phyloP scores from a whole-genome alignment of 2,888 invertebrate genomes.

The Meta bourneti region DNA sequence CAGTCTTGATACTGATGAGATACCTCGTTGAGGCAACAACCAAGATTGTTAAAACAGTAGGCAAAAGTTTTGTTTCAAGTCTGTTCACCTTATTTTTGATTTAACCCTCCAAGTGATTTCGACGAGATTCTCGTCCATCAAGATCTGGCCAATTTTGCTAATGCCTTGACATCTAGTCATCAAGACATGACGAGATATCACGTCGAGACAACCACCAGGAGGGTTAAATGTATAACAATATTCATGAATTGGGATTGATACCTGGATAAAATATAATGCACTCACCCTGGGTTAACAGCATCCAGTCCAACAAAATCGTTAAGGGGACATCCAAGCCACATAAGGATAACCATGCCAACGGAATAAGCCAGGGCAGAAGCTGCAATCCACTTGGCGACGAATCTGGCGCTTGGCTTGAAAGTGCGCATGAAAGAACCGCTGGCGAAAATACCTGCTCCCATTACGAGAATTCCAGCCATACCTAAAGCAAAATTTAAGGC shows the following conservation, averaged over 20 bases:
- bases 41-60: too few relatives aligned
- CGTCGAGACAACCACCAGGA: too few relatives aligned
- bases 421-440: slow-evolving; percentile 92
- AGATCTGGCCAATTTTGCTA: too few relatives aligned
- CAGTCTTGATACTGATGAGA: too few relatives aligned
- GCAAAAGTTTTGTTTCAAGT: too few relatives aligned
- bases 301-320: slow-evolving; percentile 88
- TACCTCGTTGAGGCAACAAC: too few relatives aligned
- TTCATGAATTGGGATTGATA: not conserved
- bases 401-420: slow-evolving; percentile 90
- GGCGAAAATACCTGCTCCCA: slow-evolving; percentile 94
- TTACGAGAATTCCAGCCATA: slow-evolving; percentile 93
- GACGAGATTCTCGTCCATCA: too few relatives aligned
- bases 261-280: not conserved
- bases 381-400: slow-evolving; percentile 95
- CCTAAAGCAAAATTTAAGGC: slow-evolving; percentile 83
- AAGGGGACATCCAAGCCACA: slow-evolving; percentile 95
- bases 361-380: slow-evolving; percentile 92
- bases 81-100: too few relatives aligned
- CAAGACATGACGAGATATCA: too few relatives aligned
- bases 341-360: slow-evolving; percentile 90
- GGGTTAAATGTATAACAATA: too few relatives aligned
- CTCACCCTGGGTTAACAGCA: slow-evolving; percentile 75
- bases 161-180: too few relatives aligned
- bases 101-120: too few relatives aligned